Base-by-base conservation (phyloP, 2,113 vertebrate species). In the Gracilinanus agilis region DNA sequence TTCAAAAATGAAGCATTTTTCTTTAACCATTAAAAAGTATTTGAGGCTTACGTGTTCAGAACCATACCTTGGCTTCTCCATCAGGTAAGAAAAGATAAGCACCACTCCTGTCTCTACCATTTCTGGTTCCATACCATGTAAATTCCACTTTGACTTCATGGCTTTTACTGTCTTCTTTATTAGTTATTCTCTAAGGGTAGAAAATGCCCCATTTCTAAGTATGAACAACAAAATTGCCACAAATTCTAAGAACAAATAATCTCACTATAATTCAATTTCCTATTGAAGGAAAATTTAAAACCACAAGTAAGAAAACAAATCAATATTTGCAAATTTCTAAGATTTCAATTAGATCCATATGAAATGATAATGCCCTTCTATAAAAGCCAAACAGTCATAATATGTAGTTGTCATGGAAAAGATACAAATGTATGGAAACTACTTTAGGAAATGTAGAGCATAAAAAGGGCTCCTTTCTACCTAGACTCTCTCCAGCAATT, bases 11-110 rank as follows among this genome's bases (percentile, higher is more conserved):
- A 75, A n/a, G n/a, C 40, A 25, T 13, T 23, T 61, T 1, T 24
- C 34, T 2, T 56, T 83, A 40, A 40, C 67, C 88, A 55, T 23
- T 61, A 61, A 0, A 34, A 53, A 21, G 1, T 40, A 40, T 44
- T 53, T 19, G 54, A 27, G 0, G 27, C 21, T n/a, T 24, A 54
- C 10, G 5, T 53, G 53, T 40, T 10, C 0, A 67, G 93, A 91
- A 94, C 13, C 19, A 88, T 98, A 99, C 99, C 99, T 99, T 99
- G 90, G 98, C 98, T 2, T 99, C 99, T 88, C 99, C 98, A 96
- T 99, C 99, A 0, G 99, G 99, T 75, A 99, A 94, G 97, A 99
- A 99, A 90, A 99, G 98, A 97, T 99, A 99, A 90, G 99, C 99
- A 44, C 99, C 99, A 19, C 99, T 99, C 98, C 99, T 99, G 97